Base-by-base conservation (phyloP, 1,140 invertebrate species). In the Zaprionus tsacasi region DNA sequence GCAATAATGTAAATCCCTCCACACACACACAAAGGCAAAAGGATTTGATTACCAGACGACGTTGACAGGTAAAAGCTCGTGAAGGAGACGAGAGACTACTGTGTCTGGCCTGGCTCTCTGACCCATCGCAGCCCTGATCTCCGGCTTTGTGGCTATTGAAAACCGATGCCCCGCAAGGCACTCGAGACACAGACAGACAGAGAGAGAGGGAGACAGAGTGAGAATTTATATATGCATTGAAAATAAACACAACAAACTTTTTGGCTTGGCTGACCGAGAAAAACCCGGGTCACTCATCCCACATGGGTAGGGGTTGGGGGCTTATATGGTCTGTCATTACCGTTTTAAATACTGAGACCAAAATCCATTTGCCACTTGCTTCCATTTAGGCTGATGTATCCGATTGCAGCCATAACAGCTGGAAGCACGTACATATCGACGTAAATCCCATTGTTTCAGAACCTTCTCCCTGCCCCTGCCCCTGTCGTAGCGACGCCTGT, bases 221-320 rank as follows among this genome's bases (percentile, higher is more conserved):
- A 38, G 17, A 87, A 80, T 87, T 82, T 87, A 21, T 48, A 70
- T 82, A 80, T 87, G 73, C 83, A 87, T 82, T 87, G 76, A 70
- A 87, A 87, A 87, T 87, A 79, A 87, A 87, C 82, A 87, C 82
- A 87, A 82, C 82, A 87, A 87, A 87, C 82, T 87, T 87, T 87
- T 87, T 75, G 76, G 79, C 79, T 87, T 79, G 82, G 54, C 67
- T 79, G 79, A 50, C 78, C 82, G 40, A 81, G 40, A 81, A 77
- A 72, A 65, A 70, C 52, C 8, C 48, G 64, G 56, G 45, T 43
- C 30, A 35, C 40, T 60, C n/a, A n/a, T n/a, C n/a, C n/a, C n/a
- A n/a, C n/a, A n/a, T n/a, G n/a, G n/a, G n/a, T n/a, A n/a, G n/a
- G n/a, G n/a, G n/a, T n/a, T n/a, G n/a, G n/a, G n/a, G n/a, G n/a